phyloP scores from a whole-genome alignment of 2,888 invertebrate genomes.

The Chymomyza fuscimana region DNA sequence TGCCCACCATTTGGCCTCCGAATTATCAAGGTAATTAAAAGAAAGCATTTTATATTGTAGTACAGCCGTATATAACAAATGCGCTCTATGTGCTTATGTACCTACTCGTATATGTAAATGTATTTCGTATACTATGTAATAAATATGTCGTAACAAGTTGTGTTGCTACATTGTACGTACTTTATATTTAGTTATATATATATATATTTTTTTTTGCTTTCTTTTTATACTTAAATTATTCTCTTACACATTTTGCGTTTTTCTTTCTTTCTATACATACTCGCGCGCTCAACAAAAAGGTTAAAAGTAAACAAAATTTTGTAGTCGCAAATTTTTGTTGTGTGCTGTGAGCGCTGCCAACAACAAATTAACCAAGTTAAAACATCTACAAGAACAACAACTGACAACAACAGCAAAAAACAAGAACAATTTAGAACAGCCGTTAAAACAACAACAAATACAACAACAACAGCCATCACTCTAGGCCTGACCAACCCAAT shows the following conservation, averaged over 20 bases:
- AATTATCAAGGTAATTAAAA: constrained; percentile 80
- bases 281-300: constrained; percentile 29
- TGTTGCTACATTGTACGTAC: background rate
- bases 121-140: background rate
- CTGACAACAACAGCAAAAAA: constrained; percentile 7
- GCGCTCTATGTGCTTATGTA: constrained; percentile 4
- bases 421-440: constrained; percentile 35
- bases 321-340: constrained; percentile 55
- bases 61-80: background rate
- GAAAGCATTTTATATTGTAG: background rate
- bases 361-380: constrained; percentile 32
- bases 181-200: background rate
- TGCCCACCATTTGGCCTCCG: constrained; percentile 81
- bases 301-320: constrained; percentile 29
- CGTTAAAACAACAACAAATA: constrained; percentile 29
- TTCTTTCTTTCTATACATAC: constrained; percentile 30
- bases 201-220: background rate
- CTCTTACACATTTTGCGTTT: constrained; percentile 45
- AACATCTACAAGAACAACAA: constrained; percentile 23
- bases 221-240: constrained; percentile 7
- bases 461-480: constrained; percentile 23
- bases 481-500: constrained; percentile 12
- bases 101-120: constrained; percentile 2
- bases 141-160: background rate
- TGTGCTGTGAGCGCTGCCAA: constrained; percentile 57